Conservation (phyloP, 2,888 invertebrate genomes). For the Microctonus hyperodae region DNA sequence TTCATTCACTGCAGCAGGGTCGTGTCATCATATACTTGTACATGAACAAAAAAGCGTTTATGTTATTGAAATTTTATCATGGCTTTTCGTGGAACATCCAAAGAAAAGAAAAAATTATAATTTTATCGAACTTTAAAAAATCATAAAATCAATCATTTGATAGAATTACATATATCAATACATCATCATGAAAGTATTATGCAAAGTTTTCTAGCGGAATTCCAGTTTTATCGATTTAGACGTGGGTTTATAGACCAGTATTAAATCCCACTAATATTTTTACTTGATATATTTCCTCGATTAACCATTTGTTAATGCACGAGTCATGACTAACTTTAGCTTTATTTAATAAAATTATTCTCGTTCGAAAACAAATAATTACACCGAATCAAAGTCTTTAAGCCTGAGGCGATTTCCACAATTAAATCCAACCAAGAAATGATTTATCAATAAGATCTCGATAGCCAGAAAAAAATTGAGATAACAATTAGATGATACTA, state of each 20-base stretch:
- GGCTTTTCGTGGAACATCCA: neutral
- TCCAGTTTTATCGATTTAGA: neutral
- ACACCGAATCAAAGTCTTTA: neutral
- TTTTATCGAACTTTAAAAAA: no score
- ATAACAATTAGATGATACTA: neutral
- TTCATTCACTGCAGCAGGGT: slow-evolving; percentile 53
- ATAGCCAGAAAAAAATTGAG: neutral
- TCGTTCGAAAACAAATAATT: neutral
- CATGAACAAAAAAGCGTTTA: slow-evolving; percentile 27
- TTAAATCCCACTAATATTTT: slow-evolving; percentile 17
- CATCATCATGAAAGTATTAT: neutral
- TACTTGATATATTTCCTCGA: slow-evolving; percentile 21
- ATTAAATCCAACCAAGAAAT: neutral
- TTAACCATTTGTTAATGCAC: slow-evolving; percentile 34
- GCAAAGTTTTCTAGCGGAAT: neutral
- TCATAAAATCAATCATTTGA: no score
- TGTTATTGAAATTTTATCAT: neutral
- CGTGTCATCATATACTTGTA: slow-evolving; percentile 40
- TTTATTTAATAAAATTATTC: slow-evolving; percentile 18
- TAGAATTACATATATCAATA: no score
- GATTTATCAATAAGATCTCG: neutral
- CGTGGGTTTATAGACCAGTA: slow-evolving; percentile 14
- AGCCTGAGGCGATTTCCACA: neutral
- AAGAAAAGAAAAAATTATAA: no score
- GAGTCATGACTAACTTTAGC: slow-evolving; percentile 19